These are phyloP conservation scores for Poeciliopsis presidionis DNA, from an alignment of 2,797 vertebrate genomes.

Conservation along the genomic window DNA sequence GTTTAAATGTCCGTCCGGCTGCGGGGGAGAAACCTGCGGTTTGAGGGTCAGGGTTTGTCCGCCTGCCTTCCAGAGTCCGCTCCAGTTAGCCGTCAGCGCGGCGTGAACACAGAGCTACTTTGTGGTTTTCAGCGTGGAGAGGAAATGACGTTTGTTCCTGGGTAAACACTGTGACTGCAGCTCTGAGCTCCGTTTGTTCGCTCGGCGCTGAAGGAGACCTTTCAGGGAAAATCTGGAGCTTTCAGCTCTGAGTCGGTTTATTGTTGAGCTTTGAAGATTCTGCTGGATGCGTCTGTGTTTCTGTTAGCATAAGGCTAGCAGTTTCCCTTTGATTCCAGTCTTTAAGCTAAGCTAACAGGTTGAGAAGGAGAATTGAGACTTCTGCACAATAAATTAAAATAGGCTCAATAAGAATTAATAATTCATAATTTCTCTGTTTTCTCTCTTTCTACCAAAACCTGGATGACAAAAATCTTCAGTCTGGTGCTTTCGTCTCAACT, in stretches of 20 bases:
- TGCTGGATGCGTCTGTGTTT: background rate
- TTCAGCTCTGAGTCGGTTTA: background rate
- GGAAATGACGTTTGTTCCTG: slow-evolving; percentile 37
- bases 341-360: slow-evolving; percentile 2
- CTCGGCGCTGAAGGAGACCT: background rate
- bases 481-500: no score
- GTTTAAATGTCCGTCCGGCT: background rate
- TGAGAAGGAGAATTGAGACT: background rate
- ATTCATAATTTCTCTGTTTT: no score
- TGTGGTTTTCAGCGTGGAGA: slow-evolving; percentile 32
- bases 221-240: background rate
- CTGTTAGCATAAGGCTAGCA: background rate
- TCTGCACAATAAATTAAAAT: background rate
- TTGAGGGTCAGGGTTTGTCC: slow-evolving; percentile 74
- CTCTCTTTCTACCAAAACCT: no score
- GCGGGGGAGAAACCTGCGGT: slow-evolving; percentile 65
- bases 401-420: no score
- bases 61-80: slow-evolving; percentile 36
- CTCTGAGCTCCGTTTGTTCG: slow-evolving; percentile 2
- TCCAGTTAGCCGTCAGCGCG: slow-evolving; percentile 21
- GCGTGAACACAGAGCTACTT: slow-evolving; percentile 31
- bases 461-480: no score
- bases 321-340: background rate
- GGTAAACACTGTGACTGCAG: slow-evolving; percentile 45
- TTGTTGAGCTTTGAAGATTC: background rate